Percentiles rank a stretch among this genome's conserved stretches.
phyloP scores from a whole-genome alignment of 2,888 invertebrate genomes.

The Smittia aterrima region DNA sequence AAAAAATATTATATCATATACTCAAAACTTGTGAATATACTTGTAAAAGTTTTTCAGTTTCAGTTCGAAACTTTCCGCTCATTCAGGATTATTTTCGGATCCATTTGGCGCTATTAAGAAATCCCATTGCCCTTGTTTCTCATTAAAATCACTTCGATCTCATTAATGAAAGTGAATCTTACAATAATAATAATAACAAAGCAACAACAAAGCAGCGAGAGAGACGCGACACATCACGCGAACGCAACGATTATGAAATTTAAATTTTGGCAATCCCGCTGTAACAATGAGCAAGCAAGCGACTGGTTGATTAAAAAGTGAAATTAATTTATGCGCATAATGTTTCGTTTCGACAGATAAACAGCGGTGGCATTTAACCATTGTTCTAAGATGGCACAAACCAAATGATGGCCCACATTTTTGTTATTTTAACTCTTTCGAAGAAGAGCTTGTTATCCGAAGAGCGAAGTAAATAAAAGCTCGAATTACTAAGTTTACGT shows the following conservation, averaged over 20 bases:
- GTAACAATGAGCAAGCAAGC: not conserved
- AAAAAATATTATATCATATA: conserved; percentile 40
- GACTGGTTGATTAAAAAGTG: conserved; percentile 8
- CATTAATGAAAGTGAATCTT: not conserved
- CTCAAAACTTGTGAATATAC: conserved; percentile 28
- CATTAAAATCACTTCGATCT: not conserved
- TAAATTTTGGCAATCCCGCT: conserved; percentile 12
- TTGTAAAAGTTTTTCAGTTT: not conserved
- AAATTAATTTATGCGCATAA: conserved; percentile 26
- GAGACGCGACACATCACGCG: not conserved
- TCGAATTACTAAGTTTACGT: not conserved
- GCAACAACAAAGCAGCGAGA: not conserved
- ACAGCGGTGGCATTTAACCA: conserved; percentile 18
- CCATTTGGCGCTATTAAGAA: not conserved
- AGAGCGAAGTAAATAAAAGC: not conserved
- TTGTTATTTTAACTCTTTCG: not conserved
- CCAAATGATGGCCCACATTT: not conserved
- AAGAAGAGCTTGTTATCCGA: not conserved
- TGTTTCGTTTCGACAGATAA: not conserved
- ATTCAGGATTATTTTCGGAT: conserved; percentile 17
- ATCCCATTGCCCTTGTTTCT: not conserved
- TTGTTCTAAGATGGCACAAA: conserved; percentile 15
- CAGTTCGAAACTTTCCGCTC: not conserved
- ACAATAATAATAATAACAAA: not conserved
- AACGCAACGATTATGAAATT: not conserved